These are phyloP conservation scores for Carapus acus DNA, from an alignment of 2,797 vertebrate species.

Conservation along the genomic window DNA sequence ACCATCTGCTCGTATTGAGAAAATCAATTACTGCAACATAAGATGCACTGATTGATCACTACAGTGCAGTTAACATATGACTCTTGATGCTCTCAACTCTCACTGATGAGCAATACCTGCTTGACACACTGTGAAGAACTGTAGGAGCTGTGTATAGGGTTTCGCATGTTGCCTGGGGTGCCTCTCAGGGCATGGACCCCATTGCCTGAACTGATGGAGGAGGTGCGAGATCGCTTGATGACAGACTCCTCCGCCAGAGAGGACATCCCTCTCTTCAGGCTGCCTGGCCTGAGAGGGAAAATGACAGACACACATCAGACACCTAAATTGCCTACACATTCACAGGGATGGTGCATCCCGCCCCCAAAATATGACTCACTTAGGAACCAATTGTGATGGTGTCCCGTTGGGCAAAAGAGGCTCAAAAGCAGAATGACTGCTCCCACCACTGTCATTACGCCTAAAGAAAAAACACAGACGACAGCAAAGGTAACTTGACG, in stretches of 20 bases:
- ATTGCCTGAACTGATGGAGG: conserved; percentile 82
- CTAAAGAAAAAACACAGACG: too few species aligned
- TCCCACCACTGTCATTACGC: conserved; percentile 85
- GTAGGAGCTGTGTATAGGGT: conserved; percentile 91
- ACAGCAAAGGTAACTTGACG: not conserved
- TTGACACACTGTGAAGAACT: conserved; percentile 80
- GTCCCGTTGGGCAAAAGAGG: conserved; percentile 82
- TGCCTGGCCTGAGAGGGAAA: conserved; percentile 75
- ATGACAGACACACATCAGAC: not conserved
- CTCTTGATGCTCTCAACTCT: too few species aligned
- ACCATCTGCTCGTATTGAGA: too few species aligned
- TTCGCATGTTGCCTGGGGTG: conserved; percentile 77
- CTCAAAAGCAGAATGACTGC: conserved; percentile 83
- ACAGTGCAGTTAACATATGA: too few species aligned
- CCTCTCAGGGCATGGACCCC: conserved; percentile 64
- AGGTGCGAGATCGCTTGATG: conserved; percentile 86
- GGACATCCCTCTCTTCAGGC: conserved; percentile 78
- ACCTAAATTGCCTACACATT: not conserved
- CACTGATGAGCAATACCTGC: conserved; percentile 68
- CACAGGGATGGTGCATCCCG: not conserved
- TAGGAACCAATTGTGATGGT: conserved; percentile 81
- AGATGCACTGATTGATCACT: too few species aligned
- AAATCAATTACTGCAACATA: too few species aligned
- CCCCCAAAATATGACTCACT: conserved; percentile 71
- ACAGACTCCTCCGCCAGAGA: conserved; percentile 74